Conservation (phyloP, 2,797 vertebrate genomes). For the Philypnodon macrostomus region DNA sequence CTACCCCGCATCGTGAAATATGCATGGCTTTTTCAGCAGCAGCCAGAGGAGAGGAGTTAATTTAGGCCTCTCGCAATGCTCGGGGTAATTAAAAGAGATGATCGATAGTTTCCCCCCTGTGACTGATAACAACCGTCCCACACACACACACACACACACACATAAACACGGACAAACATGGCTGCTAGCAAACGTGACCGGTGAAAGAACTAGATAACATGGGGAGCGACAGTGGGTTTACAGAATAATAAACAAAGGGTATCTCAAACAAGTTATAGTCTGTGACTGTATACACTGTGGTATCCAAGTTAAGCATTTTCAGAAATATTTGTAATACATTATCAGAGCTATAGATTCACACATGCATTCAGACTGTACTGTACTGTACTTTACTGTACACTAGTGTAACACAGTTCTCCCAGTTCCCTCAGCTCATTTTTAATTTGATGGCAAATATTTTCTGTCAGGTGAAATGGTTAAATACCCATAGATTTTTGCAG, state of each 20-base stretch:
- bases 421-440: no score
- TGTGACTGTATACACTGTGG: no score
- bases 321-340: no score
- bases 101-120: conserved; percentile 78
- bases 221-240: neutral
- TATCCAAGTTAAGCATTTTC: no score
- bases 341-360: no score
- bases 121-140: conserved; percentile 76
- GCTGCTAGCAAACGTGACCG: conserved; percentile 20
- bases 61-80: conserved; percentile 80
- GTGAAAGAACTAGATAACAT: neutral
- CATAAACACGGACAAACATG: conserved; percentile 15
- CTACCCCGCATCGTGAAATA: conserved; percentile 79
- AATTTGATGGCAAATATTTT: no score
- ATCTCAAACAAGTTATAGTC: neutral
- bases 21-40: conserved; percentile 81
- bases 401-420: no score
- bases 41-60: conserved; percentile 78
- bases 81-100: conserved; percentile 86
- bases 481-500: no score
- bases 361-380: no score
- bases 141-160: conserved; percentile 39
- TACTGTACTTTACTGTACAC: no score
- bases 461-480: no score
- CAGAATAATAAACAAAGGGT: neutral